Conservation (phyloP, 1,140 invertebrate genomes). For the Drosophila orosa region DNA sequence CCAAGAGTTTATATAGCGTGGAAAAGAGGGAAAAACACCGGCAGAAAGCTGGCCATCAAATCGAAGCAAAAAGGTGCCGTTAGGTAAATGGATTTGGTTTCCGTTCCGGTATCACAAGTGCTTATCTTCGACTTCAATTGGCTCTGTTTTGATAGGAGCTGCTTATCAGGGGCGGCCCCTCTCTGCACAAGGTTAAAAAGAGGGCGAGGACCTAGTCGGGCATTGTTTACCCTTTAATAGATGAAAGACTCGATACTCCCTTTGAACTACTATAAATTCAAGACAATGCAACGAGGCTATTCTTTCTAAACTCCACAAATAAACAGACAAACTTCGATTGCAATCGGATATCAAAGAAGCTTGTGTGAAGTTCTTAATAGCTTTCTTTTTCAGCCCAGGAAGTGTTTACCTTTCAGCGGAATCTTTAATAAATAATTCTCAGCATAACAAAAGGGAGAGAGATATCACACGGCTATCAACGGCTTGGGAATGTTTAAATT, state of each 20-base stretch:
- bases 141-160: constrained; percentile 24
- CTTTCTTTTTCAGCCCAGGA: not conserved
- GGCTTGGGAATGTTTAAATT: constrained; percentile 8
- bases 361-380: constrained; percentile 60
- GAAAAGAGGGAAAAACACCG: constrained; percentile 23
- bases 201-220: not conserved
- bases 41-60: constrained; percentile 53
- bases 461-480: constrained; percentile 28
- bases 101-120: constrained; percentile 56
- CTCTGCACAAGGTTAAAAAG: constrained; percentile 1
- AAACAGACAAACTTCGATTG: constrained; percentile 72
- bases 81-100: constrained; percentile 71
- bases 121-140: constrained; percentile 49
- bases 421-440: constrained; percentile 43
- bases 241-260: constrained; percentile 37
- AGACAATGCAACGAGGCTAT: constrained; percentile 12
- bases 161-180: constrained; percentile 24
- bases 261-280: constrained; percentile 35
- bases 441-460: not conserved
- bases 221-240: constrained; percentile 11
- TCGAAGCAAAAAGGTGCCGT: constrained; percentile 20
- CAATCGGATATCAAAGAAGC: constrained; percentile 67
- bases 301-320: constrained; percentile 53
- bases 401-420: constrained; percentile 27
- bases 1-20: constrained; percentile 18